Base-by-base conservation (phyloP, 2,797 vertebrate species). In the Emydoidea blandingii region DNA sequence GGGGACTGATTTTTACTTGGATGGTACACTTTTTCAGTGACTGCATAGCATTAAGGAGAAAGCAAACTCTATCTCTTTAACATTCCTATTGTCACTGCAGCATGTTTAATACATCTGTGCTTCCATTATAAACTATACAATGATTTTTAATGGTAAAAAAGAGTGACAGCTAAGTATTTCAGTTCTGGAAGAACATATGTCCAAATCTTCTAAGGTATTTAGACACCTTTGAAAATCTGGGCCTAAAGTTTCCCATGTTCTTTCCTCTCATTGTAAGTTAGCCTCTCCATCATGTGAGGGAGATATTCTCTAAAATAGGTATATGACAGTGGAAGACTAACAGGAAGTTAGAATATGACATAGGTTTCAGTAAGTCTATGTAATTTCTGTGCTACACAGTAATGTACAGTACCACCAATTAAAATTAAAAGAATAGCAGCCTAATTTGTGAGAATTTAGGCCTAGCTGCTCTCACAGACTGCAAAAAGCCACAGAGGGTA, bases 141-240 rank as follows among this genome's bases (percentile, higher is more conserved):
- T 34, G 1, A 6, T 0, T 5, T 68, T 15, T 81, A 74, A 37
- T 50, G 37, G 29, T 59, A 85, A 12, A 44, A 54, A 14, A 49
- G 62, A 91, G 4, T 54, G 9, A 80, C 3, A 5, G 1, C 21
- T 6, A 41, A 81, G 44, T 14, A 72, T 74, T 68, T 54, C 29
- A 8, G 0, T 0, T 2, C 6, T 15, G 2, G 12, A 59, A 34
- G 15, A 89, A 52, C 27, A 0, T 1, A 4, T 7, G 11, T 21
- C 12, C 68, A 41, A 23, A 72, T 72, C 68, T 72, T 72, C 21
- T 41, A 72, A 37, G n/a, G 8, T 68, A 19, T n/a, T n/a, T 68
- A 68, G 68, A 37, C 21, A 72, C 18, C 25, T 76, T 47, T 44
- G 44, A 76, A 44, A 76, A 44, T 76, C 23, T 76, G 41, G 25